These are phyloP conservation scores for Meganola albula DNA, from an alignment of 2,888 invertebrate species.

Conservation along the genomic window DNA sequence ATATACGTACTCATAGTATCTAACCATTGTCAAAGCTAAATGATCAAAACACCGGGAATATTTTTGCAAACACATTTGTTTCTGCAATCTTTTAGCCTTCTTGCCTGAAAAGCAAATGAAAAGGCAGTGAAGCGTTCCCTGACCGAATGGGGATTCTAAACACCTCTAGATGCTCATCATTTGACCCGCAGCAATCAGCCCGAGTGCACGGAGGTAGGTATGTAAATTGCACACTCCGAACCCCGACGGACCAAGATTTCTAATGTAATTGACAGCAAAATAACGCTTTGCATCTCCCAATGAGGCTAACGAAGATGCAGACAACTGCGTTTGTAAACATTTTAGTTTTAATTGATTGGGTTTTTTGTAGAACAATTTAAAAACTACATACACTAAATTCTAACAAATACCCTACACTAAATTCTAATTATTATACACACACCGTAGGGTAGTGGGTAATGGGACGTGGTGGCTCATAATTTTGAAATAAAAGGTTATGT, in stretches of 20 bases:
- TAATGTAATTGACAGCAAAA: constrained; percentile 64
- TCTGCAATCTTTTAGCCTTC: constrained; percentile 3
- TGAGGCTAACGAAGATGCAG: constrained; percentile 23
- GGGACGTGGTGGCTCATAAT: too few relatives aligned
- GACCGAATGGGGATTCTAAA: constrained; percentile 3
- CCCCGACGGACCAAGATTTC: constrained; percentile 50
- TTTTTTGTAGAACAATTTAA: too few relatives aligned
- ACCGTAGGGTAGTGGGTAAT: too few relatives aligned
- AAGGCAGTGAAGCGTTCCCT: constrained; percentile 13
- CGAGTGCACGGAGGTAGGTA: constrained; percentile 50
- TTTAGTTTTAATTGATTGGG: too few relatives aligned
- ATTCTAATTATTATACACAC: too few relatives aligned
- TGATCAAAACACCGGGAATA: too few relatives aligned
- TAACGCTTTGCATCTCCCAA: constrained; percentile 28
- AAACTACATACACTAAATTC: too few relatives aligned
- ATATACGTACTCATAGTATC: too few relatives aligned
- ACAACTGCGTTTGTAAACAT: constrained; percentile 5
- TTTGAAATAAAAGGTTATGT: too few relatives aligned
- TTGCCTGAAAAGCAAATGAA: constrained; percentile 16
- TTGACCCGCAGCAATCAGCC: constrained; percentile 49
- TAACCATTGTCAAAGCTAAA: too few relatives aligned
- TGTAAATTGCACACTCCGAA: constrained; percentile 50
- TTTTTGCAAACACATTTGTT: background rate
- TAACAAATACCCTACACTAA: too few relatives aligned
- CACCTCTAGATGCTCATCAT: constrained; percentile 27